A percentile compares a stretch with the other conserved stretches of the same genome.
Evolutionary conservation across 2,888 invertebrate species (phyloP).

Genomic region (Apodemia hepburni): DNA sequence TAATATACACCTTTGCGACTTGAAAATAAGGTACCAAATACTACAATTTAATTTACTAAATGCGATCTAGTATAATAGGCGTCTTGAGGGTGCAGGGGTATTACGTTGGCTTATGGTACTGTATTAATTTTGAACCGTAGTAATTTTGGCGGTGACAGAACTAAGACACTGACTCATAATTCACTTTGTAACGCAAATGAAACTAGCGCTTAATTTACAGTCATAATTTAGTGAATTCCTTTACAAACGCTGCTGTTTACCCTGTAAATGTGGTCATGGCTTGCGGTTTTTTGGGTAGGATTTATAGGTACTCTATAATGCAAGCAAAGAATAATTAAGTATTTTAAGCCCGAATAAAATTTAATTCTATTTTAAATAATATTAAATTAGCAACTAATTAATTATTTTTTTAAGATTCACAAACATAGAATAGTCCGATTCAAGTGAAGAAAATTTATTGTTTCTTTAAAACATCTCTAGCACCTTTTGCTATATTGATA

Average conservation of each 20-base stretch:
- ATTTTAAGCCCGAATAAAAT: neutral
- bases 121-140: conserved; percentile 80
- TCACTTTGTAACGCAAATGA: conserved; percentile 78
- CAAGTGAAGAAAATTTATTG: too few species aligned
- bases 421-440: too few species aligned
- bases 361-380: too few species aligned
- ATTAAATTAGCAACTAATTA: too few species aligned
- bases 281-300: conserved; percentile 34
- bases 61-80: conserved; percentile 71
- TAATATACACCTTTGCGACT: conserved; percentile 36
- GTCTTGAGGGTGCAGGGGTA: conserved; percentile 58
- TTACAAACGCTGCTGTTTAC: conserved; percentile 49
- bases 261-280: conserved; percentile 33
- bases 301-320: conserved; percentile 35
- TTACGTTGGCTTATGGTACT: conserved; percentile 77
- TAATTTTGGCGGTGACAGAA: conserved; percentile 79
- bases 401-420: too few species aligned
- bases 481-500: too few species aligned
- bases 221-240: conserved; percentile 78
- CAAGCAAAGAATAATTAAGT: conserved; percentile 22
- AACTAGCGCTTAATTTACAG: conserved; percentile 78
- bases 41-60: conserved; percentile 41
- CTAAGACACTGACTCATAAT: conserved; percentile 78
- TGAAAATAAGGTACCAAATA: conserved; percentile 37
- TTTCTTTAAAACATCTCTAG: too few species aligned